Evolutionary conservation across 2,113 vertebrate genomes (phyloP).

Genomic region (Otolemur garnettii): DNA sequence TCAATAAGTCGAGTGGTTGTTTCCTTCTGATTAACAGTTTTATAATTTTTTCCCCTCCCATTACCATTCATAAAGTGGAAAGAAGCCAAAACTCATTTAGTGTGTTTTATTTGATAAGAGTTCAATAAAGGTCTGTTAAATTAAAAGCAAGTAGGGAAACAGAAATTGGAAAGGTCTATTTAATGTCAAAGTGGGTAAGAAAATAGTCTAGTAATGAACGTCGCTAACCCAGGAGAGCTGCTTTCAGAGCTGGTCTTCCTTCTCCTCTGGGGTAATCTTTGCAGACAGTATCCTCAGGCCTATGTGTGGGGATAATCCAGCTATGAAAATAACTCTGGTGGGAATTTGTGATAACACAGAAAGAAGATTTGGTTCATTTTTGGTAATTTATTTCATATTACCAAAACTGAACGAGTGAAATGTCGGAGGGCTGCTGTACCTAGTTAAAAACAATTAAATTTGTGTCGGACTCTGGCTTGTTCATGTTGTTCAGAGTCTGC

Average conservation of each 20-base stretch:
- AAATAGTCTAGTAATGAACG: background rate
- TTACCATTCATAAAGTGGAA: conserved; percentile 51
- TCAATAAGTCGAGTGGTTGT: background rate
- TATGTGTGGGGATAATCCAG: background rate
- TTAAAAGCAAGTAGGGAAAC: conserved; percentile 16
- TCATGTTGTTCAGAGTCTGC: background rate
- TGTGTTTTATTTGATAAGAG: conserved; percentile 22
- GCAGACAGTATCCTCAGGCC: background rate
- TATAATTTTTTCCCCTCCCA: background rate
- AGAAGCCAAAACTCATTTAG: background rate
- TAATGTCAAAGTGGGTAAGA: conserved; percentile 27
- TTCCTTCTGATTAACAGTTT: conserved; percentile 5
- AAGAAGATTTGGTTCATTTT: background rate
- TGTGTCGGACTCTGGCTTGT: background rate
- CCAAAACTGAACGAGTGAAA: background rate
- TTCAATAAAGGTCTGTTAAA: conserved; percentile 17
- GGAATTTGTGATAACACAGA: conserved; percentile 37
- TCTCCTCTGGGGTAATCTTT: background rate
- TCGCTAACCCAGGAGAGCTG: background rate
- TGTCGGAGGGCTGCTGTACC: background rate
- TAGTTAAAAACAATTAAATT: background rate
- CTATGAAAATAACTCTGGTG: background rate
- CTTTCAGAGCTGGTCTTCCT: conserved; percentile 20
- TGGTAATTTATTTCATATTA: background rate
- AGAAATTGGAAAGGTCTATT: background rate